Evolutionary conservation across 2,797 vertebrate species (phyloP), one percentile per base, ranked within the genome.

Genomic region (Xenentodon cancila): DNA sequence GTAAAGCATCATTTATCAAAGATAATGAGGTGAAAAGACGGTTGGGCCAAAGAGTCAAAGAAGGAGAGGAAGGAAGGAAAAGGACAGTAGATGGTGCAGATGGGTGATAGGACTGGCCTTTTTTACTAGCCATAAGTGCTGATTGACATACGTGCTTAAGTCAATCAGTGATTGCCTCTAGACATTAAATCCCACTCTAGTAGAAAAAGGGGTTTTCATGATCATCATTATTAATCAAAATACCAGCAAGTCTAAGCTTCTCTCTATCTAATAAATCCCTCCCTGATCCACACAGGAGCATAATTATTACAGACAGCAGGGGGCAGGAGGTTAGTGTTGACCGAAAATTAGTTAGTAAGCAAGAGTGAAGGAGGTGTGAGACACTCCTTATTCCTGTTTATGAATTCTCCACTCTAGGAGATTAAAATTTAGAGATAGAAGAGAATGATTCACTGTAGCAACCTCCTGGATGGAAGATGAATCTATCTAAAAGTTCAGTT

Each of bases 151-250:
- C 13, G 18, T 30, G 18, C 6, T 56, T 25, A 22, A 8, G 11
- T 22, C 40, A 27, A 9, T 65, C 46, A 25, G 8, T 25, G 27
- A 19, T 19, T 67, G 59, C 68, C 82, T 73, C 64, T 53, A 77
- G 60, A 80, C 68, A 49, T 53, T 42, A 76, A 84, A 80, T 87
- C 81, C 68, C 68, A 56, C 66, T 74, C 64, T 71, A 58, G 78
- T 79, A 77, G 73, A 86, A 85, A 77, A 75, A 70, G 62, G 80
- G 88, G 90, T 90, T 90, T 90, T 86, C 80, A 72, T 79, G 82
- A 91, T 90, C 83, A 89, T 88, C 88, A 70, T 89, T 90, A 88
- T 86, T 88, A 88, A 89, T 80, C 76, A 87, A 84, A 90, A 88
- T 81, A 71, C 73, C 80, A 80, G 72, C 67, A 82, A 84, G 74